These are phyloP conservation scores for Cuniculus paca DNA, from an alignment of 2,797 vertebrate genomes.

Conservation along the genomic window DNA sequence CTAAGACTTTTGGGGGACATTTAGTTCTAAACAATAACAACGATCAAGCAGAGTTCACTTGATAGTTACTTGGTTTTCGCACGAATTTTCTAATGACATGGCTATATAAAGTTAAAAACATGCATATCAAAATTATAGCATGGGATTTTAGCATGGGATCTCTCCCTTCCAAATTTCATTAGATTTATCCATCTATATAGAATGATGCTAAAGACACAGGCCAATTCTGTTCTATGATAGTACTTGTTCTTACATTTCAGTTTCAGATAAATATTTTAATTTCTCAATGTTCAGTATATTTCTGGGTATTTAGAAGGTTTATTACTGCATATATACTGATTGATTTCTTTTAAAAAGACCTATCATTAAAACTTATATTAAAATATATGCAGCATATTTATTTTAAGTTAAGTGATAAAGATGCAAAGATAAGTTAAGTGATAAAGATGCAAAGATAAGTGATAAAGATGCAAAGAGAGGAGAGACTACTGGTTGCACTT, in stretches of 20 bases:
- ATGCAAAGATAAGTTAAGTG: neutral
- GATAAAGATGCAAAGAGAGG: neutral
- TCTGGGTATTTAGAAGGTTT: neutral
- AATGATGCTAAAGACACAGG: neutral
- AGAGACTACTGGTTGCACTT: neutral
- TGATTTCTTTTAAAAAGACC: neutral
- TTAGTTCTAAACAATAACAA: neutral
- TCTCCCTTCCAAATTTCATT: neutral
- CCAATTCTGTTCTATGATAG: neutral
- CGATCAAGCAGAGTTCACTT: neutral
- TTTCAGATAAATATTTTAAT: conserved; percentile 14
- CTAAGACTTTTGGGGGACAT: neutral
- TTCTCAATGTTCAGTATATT: neutral
- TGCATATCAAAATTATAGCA: neutral
- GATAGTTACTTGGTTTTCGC: conserved; percentile 37
- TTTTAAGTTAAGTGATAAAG: neutral
- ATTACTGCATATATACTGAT: neutral
- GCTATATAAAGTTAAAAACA: conserved; percentile 21
- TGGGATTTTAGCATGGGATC: too few species aligned
- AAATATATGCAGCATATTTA: neutral
- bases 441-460: neutral
- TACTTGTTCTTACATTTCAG: neutral
- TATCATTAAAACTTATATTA: neutral
- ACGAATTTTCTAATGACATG: conserved; percentile 3
- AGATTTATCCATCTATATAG: neutral